phyloP scores from a whole-genome alignment of 2,888 invertebrate genomes.

The Xanthostigma xanthostigma region DNA sequence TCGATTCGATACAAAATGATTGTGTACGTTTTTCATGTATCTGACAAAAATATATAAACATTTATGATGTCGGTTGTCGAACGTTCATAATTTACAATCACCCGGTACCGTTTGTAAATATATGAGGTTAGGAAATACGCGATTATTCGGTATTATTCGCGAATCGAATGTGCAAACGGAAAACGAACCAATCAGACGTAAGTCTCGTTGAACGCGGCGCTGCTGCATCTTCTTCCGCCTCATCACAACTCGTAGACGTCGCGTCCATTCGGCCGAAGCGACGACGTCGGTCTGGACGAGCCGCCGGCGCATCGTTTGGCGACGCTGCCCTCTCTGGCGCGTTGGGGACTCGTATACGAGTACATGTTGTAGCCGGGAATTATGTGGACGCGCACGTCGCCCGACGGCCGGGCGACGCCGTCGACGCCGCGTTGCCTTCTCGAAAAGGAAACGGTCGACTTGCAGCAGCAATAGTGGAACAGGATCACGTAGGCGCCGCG shows the following conservation, averaged over 20 bases:
- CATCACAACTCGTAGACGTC: slow-evolving; percentile 41
- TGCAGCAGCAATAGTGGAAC: slow-evolving; percentile 70
- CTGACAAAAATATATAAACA: no score
- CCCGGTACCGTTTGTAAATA: no score
- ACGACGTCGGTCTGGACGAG: slow-evolving; percentile 23
- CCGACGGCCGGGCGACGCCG: slow-evolving; percentile 22
- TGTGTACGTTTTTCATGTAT: no score
- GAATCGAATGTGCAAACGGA: no score
- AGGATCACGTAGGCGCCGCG: slow-evolving; percentile 54
- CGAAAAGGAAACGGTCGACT: slow-evolving; percentile 53
- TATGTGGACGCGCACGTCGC: slow-evolving; percentile 59
- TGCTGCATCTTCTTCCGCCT: slow-evolving; percentile 17
- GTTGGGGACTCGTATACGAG: slow-evolving; percentile 42
- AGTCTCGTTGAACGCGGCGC: neutral
- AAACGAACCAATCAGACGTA: no score
- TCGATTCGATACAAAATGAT: no score
- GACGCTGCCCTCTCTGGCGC: slow-evolving; percentile 24
- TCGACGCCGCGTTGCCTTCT: slow-evolving; percentile 26
- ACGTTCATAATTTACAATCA: no score
- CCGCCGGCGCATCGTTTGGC: slow-evolving; percentile 24
- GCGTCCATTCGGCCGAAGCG: slow-evolving; percentile 30
- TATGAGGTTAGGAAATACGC: no score
- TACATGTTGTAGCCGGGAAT: slow-evolving; percentile 56
- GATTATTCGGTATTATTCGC: no score
- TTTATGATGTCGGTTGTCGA: no score